Evolutionary conservation across 2,888 invertebrate genomes (phyloP).

Genomic region (Seira ritae): DNA sequence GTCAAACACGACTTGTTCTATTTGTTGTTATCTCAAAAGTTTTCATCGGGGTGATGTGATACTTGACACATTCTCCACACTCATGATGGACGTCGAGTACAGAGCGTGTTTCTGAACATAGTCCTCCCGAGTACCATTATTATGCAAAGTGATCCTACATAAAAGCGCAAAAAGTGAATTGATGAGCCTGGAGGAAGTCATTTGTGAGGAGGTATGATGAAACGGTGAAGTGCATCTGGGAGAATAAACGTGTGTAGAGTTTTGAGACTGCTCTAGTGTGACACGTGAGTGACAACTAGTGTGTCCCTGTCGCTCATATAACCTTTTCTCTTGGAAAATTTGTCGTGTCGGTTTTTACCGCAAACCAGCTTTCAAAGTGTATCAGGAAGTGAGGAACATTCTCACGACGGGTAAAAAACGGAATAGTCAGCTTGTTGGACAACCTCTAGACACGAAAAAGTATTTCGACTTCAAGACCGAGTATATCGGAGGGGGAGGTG

Average conservation of each 20-base stretch:
- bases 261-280: not conserved
- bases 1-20: slow-evolving; percentile 10
- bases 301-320: not conserved
- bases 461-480: slow-evolving; percentile 73
- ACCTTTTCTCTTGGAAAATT: not conserved
- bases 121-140: not conserved
- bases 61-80: slow-evolving; percentile 2
- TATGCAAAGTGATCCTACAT: too few relatives aligned
- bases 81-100: not conserved
- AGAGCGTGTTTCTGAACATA: not conserved
- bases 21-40: slow-evolving; percentile 10
- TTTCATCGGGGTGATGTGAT: slow-evolving; percentile 43
- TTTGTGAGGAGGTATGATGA: not conserved
- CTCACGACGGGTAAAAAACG: slow-evolving; percentile 74
- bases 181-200: not conserved
- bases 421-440: slow-evolving; percentile 69
- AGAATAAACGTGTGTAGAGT: not conserved
- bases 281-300: not conserved
- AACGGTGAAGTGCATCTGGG: not conserved
- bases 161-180: not conserved
- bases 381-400: slow-evolving; percentile 56
- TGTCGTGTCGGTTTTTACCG: slow-evolving; percentile 4
- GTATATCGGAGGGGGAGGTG: slow-evolving; percentile 72
- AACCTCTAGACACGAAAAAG: slow-evolving; percentile 71
- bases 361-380: slow-evolving; percentile 43